Evolutionary conservation across 2,888 invertebrate species (phyloP).

Genomic region (Cataglyphis albicans): DNA sequence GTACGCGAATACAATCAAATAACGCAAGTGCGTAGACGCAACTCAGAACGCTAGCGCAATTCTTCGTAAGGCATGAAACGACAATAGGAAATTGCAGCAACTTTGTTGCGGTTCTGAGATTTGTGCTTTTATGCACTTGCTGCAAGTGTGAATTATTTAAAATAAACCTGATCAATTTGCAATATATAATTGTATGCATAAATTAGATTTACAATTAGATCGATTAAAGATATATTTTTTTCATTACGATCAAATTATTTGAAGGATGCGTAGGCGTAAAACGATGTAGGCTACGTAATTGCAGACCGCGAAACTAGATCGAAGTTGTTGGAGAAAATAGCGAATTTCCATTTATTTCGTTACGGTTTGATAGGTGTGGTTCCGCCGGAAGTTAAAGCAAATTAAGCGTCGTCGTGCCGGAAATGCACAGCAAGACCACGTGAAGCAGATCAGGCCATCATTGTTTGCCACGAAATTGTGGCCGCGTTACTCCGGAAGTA

Average conservation of each 20-base stretch:
- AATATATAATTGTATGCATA: neutral
- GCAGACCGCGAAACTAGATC: conserved; percentile 25
- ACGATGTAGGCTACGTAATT: conserved; percentile 19
- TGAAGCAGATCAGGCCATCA: conserved; percentile 70
- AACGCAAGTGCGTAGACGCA: conserved; percentile 60
- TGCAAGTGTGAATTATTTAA: neutral
- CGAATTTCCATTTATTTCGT: conserved; percentile 60
- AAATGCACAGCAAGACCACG: conserved; percentile 64
- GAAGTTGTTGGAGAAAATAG: conserved; percentile 44
- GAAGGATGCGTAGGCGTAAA: neutral
- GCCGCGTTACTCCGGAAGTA: conserved; percentile 65
- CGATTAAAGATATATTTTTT: neutral
- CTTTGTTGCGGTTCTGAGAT: conserved; percentile 36
- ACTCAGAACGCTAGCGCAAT: conserved; percentile 36
- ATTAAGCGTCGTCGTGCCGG: conserved; percentile 74
- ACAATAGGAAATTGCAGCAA: conserved; percentile 46
- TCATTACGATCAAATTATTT: neutral
- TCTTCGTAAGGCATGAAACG: conserved; percentile 14
- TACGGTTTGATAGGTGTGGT: conserved; percentile 69
- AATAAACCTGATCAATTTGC: neutral
- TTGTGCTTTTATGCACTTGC: neutral
- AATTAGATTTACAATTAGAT: neutral
- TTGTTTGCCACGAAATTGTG: conserved; percentile 73
- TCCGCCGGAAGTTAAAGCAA: conserved; percentile 79
- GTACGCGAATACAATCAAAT: conserved; percentile 49